Evolutionary conservation across 2,888 invertebrate genomes (phyloP), one percentile per base, ranked within the genome.

Genomic region (Chymomyza caudatula): DNA sequence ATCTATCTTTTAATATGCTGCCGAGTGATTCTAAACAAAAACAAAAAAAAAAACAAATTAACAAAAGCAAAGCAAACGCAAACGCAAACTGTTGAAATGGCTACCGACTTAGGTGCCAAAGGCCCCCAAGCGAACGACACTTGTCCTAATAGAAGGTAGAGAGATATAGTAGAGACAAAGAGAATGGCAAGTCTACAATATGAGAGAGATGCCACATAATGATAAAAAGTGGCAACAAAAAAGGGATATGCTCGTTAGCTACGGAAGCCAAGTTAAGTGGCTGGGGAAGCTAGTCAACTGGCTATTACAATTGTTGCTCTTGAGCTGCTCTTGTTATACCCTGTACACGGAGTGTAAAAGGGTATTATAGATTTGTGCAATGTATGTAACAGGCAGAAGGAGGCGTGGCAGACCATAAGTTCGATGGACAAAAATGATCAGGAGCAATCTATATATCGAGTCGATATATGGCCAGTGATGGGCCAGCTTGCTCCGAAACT

Each of bases 221-320:
- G 29, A 37, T 37, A 37, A 37, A 8, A 55, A 51, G 55, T 65
- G 59, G 51, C 47, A 58, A 17, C 60, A 52, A 60, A 67, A 63
- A 69, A 77, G 78, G 80, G 82, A 79, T 82, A 70, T 58, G 80
- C 80, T 82, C 80, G 82, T 82, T 82, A 80, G 73, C 67, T 67
- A 59, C 71, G 82, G 80, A 80, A 82, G 53, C 53, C 23, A n/a
- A 25, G 53, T 25, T 53, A n/a, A 53, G 78, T 75, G 76, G 69
- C 67, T 65, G 22, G 4, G 8, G 51, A 20, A 5, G 51, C 29
- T 37, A 37, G 29, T 37, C 29, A 37, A 20, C 20, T 20, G 20
- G 13, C 51, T 17, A 19, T 17, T 0, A 2, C 51, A 17, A 51
- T 51, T 51, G 51, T 51, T 51, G 51, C 8, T 20, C 19, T 17